Evolutionary conservation across 1,140 invertebrate genomes (phyloP), one percentile per base, ranked within the genome.

Genomic region (Drosophila setifemur): DNA sequence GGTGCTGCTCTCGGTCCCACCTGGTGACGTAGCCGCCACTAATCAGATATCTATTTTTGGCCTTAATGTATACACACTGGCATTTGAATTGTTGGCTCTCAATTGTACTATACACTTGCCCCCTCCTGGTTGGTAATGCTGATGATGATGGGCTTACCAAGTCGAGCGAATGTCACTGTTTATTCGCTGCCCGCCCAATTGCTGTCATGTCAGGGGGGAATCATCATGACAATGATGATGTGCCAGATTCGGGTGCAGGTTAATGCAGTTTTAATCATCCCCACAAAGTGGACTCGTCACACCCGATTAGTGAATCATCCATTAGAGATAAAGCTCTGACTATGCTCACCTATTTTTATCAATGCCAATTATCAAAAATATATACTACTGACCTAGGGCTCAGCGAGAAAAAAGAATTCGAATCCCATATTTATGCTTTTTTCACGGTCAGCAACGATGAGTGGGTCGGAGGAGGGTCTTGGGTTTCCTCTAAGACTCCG

Each of bases 11-110:
- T 40, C 43, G 49, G 54, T 66, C 60, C 61, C 81, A 85, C 81
- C 81, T 85, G 81, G 81, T 85, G 81, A 86, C 81, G 81, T 86
- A 86, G 76, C 58, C 49, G 50, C 49, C 72, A 81, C 76, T 87
- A 86, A 86, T 86, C 81, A 86, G 67, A 49, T 71, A 66, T 76
- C 81, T 86, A 86, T 86, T 86, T 83, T 81, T 37, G 71, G 71
- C 31, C 69, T 43, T 58, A 82, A 73, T 83, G 73, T 61, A 61
- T 79, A 79, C 71, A 78, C 63, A 71, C n/a, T n/a, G 43, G 58
- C 73, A 68, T 57, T 73, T 63, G 33, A 86, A 81, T 85, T 81
- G 58, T 54, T 69, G 47, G 58, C 67, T 79, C 66, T 73, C 63
- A 73, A 78, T 85, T 83, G 78, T 70, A 64, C 53, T 83, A 79